Conservation (phyloP, 2,797 vertebrate species). For the Naso thynnoides region DNA sequence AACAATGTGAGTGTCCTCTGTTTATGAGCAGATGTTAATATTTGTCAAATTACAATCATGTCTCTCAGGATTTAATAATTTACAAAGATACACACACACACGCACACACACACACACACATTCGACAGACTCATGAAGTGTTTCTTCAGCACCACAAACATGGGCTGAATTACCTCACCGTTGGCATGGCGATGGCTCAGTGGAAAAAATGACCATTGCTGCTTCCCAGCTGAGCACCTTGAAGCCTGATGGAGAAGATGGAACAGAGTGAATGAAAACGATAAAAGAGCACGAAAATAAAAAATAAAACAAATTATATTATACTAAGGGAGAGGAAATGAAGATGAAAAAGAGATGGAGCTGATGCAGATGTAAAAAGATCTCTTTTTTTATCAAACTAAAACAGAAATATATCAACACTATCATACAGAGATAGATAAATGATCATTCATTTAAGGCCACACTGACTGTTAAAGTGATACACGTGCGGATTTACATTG, state of each 20-base stretch:
- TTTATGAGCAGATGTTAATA: constrained; percentile 77
- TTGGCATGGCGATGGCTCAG: constrained; percentile 72
- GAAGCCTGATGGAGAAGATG: constrained; percentile 62
- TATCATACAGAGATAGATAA: too few relatives aligned
- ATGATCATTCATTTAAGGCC: too few relatives aligned
- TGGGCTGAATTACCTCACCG: constrained; percentile 59
- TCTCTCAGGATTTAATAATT: constrained; percentile 58
- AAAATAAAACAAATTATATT: too few relatives aligned
- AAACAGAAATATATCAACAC: too few relatives aligned
- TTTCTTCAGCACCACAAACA: constrained; percentile 32
- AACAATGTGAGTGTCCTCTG: constrained; percentile 63
- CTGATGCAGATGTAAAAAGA: too few relatives aligned
- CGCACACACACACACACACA: constrained; percentile 17
- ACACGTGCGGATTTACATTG: too few relatives aligned
- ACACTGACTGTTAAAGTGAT: too few relatives aligned
- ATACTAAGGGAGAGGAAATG: too few relatives aligned
- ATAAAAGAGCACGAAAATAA: constrained; percentile 51
- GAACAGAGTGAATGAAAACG: constrained; percentile 65
- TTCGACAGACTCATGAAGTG: constrained; percentile 41
- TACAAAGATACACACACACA: constrained; percentile 15
- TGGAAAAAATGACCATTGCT: constrained; percentile 69
- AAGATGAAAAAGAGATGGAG: constrained; percentile 35
- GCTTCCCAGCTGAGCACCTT: constrained; percentile 72
- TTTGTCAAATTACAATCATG: constrained; percentile 72
- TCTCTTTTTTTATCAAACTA: too few relatives aligned